Base-by-base conservation (phyloP, 2,113 vertebrate species). In the Takifugu flavidus region DNA sequence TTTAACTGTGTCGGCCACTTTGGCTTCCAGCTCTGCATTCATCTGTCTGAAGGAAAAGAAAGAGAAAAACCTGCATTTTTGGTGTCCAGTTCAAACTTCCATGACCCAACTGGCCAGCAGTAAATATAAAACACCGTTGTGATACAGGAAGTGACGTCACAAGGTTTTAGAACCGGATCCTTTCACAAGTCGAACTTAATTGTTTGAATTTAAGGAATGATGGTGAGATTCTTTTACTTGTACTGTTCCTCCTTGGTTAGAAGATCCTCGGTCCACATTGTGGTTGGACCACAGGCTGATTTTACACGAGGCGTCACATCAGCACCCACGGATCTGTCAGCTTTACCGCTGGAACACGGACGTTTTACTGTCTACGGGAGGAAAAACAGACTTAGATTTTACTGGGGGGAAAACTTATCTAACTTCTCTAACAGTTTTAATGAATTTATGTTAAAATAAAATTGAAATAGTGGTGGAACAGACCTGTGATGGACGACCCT, bases 21-120 rank as follows among this genome's bases (percentile, higher is more conserved):
- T 98, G 74, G 93, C 94, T 76, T 98, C 94, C 49, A 99, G 83
- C 82, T 95, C 93, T 84, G 93, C 96, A 90, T 99, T 99, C 66
- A 95, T 64, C 65, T 87, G 83, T 76, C 97, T 99, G 28, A 58
- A 58, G 8, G 13, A 63, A 53, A 47, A 47, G 34, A 39, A 39
- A 39, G 34, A 39, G 34, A 39, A 10, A 10, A 39, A 10, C 34
- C 34, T 39, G 34, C 34, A 39, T 39, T 39, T 20, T 39, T 39
- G 34, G 7, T 39, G 34, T 10, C 34, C 34, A 39, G 34, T 39
- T 39, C 11, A 39, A 39, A 2, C 7, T 10, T 39, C 11, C 11
- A 8, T 3, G 8, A 39, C 7, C 34, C 34, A 39, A 39, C 34
- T 39, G 34, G 34, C 7, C 34, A 10, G 34, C 34, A 39, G 34